Base-by-base conservation (phyloP, 2,888 invertebrate species). In the Odontothrips loti region DNA sequence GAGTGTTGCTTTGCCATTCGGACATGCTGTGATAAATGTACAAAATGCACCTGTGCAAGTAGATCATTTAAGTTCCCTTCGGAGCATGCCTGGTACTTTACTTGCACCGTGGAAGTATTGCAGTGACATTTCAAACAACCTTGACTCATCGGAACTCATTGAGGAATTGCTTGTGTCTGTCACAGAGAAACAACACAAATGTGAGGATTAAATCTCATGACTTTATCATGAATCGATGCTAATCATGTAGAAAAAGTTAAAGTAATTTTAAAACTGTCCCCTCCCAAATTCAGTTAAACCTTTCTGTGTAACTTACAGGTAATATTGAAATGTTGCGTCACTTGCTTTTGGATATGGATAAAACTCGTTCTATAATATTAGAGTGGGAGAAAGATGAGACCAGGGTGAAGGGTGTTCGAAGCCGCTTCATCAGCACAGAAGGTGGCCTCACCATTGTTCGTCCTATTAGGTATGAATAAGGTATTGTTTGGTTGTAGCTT, bases 351-450 rank as follows among this genome's bases (percentile, higher is more conserved):
- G 87, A 87, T 82, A 82, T 83, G 79, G 82, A 82, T 34, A 83
- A 83, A 34, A 83, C 84, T 4, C 80, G 81, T 43, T 9, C 68
- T 12, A 12, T 75, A 12, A 75, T 75, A 12, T 75, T 27, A 9
- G 68, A 75, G 27, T 75, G 68, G 68, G 68, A 75, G 23, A 75
- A 75, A 12, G 12, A n/a, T 27, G 27, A 27, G 23, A n/a, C 68
- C 12, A 27, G 23, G 23, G 27, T 10, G 11, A n/a, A 27, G 27
- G 47, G 75, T 43, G 80, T 83, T 9, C 48, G 79, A n/a, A 82
- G 80, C 34, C 84, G 85, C 11, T 88, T 88, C 83, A 84, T 87
- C 27, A 85, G 85, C 29, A 87, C 87, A 15, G 86, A 86, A 83
- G 86, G 87, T 81, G 88, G 88, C 6, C 84, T 88, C 79, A 87